Conservation (phyloP, 2,888 invertebrate species). For the Eupeodes latifasciatus region DNA sequence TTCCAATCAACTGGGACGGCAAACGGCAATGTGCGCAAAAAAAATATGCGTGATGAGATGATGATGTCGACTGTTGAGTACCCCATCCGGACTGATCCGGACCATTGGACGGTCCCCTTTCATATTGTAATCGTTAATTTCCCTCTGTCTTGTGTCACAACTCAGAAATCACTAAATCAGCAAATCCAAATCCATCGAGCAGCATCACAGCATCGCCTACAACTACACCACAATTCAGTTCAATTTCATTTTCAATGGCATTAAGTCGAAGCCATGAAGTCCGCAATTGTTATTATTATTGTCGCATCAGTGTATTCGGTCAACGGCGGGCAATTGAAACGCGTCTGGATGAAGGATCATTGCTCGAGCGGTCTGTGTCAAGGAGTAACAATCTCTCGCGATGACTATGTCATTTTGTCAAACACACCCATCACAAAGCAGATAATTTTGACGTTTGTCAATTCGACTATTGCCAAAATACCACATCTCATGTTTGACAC, state of each 20-base stretch:
- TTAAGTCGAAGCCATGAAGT: conserved; percentile 60
- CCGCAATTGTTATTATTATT: conserved; percentile 38
- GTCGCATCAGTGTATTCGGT: conserved; percentile 23
- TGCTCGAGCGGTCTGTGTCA: conserved; percentile 80
- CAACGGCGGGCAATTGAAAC: conserved; percentile 80
- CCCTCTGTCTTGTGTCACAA: conserved; percentile 36
- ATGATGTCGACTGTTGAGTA: neutral
- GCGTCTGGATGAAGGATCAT: conserved; percentile 83
- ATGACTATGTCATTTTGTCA: conserved; percentile 82
- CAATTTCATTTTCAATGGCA: conserved; percentile 69
- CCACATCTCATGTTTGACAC: conserved; percentile 83
- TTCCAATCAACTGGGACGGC: conserved; percentile 51
- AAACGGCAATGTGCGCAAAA: neutral
- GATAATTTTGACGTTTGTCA: conserved; percentile 81
- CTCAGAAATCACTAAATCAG: conserved; percentile 14
- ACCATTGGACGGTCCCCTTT: conserved; percentile 10
- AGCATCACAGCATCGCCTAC: neutral
- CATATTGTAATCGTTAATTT: conserved; percentile 57
- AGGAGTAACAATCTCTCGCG: conserved; percentile 80
- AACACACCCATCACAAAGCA: conserved; percentile 81
- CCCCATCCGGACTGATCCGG: conserved; percentile 13
- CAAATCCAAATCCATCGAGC: conserved; percentile 22
- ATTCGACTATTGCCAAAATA: conserved; percentile 82
- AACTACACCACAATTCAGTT: conserved; percentile 51
- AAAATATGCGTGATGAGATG: conserved; percentile 28